Evolutionary conservation across 2,113 vertebrate species (phyloP).

Genomic region (Leptocoma aspasia): DNA sequence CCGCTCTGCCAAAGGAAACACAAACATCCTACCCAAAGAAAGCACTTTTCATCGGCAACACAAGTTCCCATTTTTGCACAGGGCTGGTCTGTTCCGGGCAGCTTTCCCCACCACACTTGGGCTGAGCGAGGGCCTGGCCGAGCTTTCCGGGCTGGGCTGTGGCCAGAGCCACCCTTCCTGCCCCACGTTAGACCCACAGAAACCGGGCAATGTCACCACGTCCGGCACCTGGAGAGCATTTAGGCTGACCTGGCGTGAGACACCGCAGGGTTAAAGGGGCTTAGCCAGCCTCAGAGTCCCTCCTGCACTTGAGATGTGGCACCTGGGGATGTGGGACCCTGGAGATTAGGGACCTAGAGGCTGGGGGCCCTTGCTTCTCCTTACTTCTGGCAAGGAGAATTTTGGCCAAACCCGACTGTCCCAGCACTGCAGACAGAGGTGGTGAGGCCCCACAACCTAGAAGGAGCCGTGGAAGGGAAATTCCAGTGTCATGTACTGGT

Average conservation of each 20-base stretch:
- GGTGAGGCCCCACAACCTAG: fast-evolving
- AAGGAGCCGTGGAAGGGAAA: not conserved
- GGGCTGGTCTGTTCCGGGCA: constrained; percentile 10
- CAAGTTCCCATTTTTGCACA: constrained; percentile 44
- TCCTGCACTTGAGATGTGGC: not conserved
- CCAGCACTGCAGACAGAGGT: not conserved
- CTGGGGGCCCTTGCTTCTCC: too few species aligned
- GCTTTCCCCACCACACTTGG: not conserved
- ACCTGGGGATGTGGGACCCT: not conserved
- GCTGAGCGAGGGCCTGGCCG: not conserved
- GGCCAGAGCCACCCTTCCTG: not conserved
- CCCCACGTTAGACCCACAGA: not conserved
- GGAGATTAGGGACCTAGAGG: not conserved
- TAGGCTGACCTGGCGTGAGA: not conserved
- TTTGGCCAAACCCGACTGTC: not conserved
- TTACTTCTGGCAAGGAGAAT: not conserved
- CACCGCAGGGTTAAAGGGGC: not conserved
- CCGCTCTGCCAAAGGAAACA: constrained; percentile 40
- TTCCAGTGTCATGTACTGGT: not conserved
- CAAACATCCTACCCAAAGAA: constrained; percentile 55
- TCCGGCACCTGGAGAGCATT: not conserved
- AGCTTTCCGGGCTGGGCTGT: not conserved
- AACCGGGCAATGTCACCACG: fast-evolving
- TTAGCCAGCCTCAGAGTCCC: not conserved
- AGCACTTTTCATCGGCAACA: constrained; percentile 48